phyloP scores from a whole-genome alignment of 2,888 invertebrate genomes.

The Folsomia manolachei region DNA sequence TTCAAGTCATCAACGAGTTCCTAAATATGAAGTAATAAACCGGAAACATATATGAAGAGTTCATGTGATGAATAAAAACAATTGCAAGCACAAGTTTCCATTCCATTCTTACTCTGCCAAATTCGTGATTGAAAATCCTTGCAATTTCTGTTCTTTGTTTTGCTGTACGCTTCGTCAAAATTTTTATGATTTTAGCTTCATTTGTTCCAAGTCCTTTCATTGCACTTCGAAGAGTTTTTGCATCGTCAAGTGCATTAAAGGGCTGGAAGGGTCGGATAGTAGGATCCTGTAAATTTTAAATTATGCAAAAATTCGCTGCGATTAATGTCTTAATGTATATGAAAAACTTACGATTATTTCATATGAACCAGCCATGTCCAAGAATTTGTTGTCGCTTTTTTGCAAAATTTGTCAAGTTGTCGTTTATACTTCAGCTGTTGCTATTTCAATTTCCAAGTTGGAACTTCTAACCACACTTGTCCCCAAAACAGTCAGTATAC shows the following conservation, averaged over 20 bases:
- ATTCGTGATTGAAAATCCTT: slow-evolving; percentile 59
- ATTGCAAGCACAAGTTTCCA: not conserved
- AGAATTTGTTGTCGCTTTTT: too few species aligned
- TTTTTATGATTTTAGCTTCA: slow-evolving; percentile 70
- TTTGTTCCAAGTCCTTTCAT: slow-evolving; percentile 69
- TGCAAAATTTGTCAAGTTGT: too few species aligned
- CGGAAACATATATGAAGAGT: slow-evolving; percentile 1
- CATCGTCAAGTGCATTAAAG: slow-evolving; percentile 67
- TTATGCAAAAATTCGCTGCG: too few species aligned
- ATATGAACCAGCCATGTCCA: not conserved
- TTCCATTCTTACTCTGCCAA: slow-evolving; percentile 55
- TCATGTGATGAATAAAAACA: too few species aligned
- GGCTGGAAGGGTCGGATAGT: slow-evolving; percentile 62
- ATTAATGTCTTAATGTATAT: not conserved
- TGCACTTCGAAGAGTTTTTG: slow-evolving; percentile 64
- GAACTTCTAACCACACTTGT: too few species aligned
- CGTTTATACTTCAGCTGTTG: too few species aligned
- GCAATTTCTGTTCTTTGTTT: slow-evolving; percentile 69
- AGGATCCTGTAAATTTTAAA: slow-evolving; percentile 54
- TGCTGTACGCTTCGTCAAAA: slow-evolving; percentile 68
- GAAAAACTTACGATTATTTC: not conserved
- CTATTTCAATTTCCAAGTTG: too few species aligned
- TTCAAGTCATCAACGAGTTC: slow-evolving; percentile 68
- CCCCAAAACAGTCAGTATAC: too few species aligned
- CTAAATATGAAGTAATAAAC: slow-evolving; percentile 56